Evolutionary conservation across 2,113 vertebrate genomes (phyloP).

Genomic region (Alaudala cheleensis): DNA sequence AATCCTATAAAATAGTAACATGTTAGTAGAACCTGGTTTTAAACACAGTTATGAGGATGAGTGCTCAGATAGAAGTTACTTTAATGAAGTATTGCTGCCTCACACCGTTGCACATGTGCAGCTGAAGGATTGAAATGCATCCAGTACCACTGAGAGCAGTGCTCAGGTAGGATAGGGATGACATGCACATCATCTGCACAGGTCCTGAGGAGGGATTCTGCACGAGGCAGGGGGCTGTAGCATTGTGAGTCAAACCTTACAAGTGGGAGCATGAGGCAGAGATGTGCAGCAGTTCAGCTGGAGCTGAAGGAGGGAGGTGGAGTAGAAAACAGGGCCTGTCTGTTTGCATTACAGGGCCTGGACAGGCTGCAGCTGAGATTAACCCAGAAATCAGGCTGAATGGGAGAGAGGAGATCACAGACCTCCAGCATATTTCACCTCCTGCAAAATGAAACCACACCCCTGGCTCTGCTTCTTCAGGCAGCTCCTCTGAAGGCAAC

Average conservation of each 20-base stretch:
- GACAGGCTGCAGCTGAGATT: background rate
- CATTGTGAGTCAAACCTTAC: background rate
- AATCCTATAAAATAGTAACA: background rate
- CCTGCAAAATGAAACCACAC: background rate
- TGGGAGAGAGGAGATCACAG: background rate
- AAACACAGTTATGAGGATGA: background rate
- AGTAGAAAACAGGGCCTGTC: constrained; percentile 25
- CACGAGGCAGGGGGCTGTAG: background rate
- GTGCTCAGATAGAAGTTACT: background rate
- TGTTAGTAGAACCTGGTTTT: background rate
- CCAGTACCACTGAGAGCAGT: background rate
- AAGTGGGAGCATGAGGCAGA: background rate
- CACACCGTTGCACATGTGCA: rapidly evolving
- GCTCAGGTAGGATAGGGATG: background rate
- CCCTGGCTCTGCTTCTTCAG: background rate
- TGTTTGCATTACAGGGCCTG: background rate
- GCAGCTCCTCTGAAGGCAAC: too few relatives aligned
- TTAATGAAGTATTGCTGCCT: background rate
- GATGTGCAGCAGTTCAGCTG: background rate
- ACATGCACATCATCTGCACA: background rate
- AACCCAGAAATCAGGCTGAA: background rate
- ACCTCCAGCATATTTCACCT: background rate
- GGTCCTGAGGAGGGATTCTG: background rate
- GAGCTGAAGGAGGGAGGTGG: background rate
- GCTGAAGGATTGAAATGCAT: background rate